A percentile compares a stretch with the other conserved stretches of the same genome.
phyloP scores from a whole-genome alignment of 1,140 invertebrate species.

The Mamestra configurata region DNA sequence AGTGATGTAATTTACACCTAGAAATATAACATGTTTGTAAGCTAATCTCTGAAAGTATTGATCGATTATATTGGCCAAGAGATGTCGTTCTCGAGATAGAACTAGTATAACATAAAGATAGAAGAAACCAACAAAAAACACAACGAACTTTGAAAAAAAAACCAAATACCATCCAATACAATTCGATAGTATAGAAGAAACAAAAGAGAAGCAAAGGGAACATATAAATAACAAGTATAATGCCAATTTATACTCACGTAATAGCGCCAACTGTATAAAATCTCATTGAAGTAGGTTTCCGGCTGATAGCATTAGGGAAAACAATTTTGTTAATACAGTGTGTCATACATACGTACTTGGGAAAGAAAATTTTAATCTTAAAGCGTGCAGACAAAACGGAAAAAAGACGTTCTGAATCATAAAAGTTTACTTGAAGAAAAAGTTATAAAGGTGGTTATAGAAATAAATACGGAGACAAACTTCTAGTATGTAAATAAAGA shows the following conservation, averaged over 20 bases:
- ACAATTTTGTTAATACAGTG: slow-evolving; percentile 62
- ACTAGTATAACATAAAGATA: slow-evolving; percentile 41
- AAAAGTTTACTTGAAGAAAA: too few relatives aligned
- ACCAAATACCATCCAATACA: slow-evolving; percentile 62
- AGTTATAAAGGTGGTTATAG: too few relatives aligned
- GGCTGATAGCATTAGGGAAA: slow-evolving; percentile 78
- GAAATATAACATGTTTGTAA: too few relatives aligned
- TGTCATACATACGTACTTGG: slow-evolving; percentile 21
- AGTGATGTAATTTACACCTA: too few relatives aligned
- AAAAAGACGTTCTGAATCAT: too few relatives aligned
- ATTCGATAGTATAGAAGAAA: slow-evolving; percentile 56
- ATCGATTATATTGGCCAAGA: not conserved
- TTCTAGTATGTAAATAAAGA: too few relatives aligned
- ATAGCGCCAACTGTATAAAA: slow-evolving; percentile 81
- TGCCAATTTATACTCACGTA: slow-evolving; percentile 76
- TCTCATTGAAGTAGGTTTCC: slow-evolving; percentile 83
- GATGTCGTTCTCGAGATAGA: not conserved
- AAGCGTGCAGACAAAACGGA: too few relatives aligned
- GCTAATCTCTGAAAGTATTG: too few relatives aligned
- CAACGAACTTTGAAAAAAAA: slow-evolving; percentile 33
- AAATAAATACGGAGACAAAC: too few relatives aligned
- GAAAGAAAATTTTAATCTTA: too few relatives aligned
- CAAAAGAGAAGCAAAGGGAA: slow-evolving; percentile 48
- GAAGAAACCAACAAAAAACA: not conserved
- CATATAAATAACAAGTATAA: slow-evolving; percentile 36